phyloP scores from a whole-genome alignment of 2,888 invertebrate species.

The Isotomurus palustris region DNA sequence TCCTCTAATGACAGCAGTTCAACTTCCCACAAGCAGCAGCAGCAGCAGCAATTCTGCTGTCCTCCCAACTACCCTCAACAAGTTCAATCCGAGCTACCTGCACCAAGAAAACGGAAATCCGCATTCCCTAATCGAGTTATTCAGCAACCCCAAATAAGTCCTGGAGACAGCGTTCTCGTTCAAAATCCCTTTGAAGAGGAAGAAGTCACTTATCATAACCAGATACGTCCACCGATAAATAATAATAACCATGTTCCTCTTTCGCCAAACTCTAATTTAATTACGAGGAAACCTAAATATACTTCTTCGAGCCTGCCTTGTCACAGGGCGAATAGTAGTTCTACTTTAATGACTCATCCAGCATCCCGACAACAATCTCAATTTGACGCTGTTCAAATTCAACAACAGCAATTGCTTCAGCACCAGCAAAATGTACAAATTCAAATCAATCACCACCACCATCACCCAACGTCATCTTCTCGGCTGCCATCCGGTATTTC shows the following conservation, averaged over 20 bases:
- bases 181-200: conserved; percentile 26
- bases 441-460: background rate
- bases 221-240: background rate
- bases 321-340: too few relatives aligned
- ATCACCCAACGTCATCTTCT: background rate
- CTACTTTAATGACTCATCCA: too few relatives aligned
- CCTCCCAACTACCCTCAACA: background rate
- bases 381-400: background rate
- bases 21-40: background rate
- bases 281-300: too few relatives aligned
- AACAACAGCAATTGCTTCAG: background rate
- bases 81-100: background rate
- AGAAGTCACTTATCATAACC: background rate
- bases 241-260: background rate
- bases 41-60: background rate
- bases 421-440: too few relatives aligned
- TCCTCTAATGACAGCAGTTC: too few relatives aligned
- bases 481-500: conserved; percentile 1
- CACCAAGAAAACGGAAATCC: conserved; percentile 7
- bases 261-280: too few relatives aligned
- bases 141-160: background rate
- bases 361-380: too few relatives aligned
- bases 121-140: background rate
- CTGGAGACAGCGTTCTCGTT: conserved; percentile 12
- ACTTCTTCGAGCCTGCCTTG: too few relatives aligned